Conservation (phyloP, 2,113 vertebrate genomes). For the Elephantulus edwardii region DNA sequence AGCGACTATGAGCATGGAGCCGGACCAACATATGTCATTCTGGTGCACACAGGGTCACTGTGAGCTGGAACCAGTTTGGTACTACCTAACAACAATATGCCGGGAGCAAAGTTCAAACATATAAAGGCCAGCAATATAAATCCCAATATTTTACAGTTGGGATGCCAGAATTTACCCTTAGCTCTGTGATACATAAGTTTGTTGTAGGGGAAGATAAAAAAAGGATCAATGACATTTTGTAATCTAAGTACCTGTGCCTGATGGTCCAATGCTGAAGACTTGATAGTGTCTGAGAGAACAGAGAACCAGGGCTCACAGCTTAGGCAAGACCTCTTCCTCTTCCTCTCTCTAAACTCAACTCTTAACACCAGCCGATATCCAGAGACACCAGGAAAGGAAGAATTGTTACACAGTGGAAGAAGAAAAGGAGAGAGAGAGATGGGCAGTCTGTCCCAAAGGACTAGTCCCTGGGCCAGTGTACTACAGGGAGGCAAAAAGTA, state of each 20-base stretch:
- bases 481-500: neutral
- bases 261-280: neutral
- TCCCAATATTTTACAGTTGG: neutral
- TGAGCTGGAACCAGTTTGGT: no score
- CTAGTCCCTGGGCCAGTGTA: neutral
- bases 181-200: neutral
- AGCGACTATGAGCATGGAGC: no score
- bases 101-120: neutral
- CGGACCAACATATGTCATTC: no score
- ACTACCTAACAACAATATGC: no score
- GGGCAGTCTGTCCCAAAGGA: neutral
- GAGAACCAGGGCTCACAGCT: neutral
- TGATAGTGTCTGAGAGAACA: neutral
- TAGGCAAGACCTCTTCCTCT: neutral
- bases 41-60: no score
- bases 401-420: neutral
- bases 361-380: neutral
- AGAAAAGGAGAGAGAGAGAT: neutral
- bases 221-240: neutral
- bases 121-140: neutral
- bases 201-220: conserved; percentile 8
- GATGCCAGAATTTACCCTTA: neutral
- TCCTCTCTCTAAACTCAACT: neutral
- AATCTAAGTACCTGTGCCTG: neutral
- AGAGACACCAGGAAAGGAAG: neutral